phyloP scores from a whole-genome alignment of 2,113 vertebrate species.

The chimpanzee (Pan troglodytes) region NHGRI_mPanTro3-v2.1_pri NC_086015.1:199298501-199299000 shows the following conservation, averaged over 20 bases:
- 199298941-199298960: neutral
- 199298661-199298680: neutral
- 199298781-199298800: neutral
- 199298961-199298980: neutral
- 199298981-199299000: neutral
- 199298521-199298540: neutral
- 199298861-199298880: neutral
- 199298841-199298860: neutral
- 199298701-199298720: neutral
- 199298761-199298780: neutral
- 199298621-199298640: neutral
- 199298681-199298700: neutral
- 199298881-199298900: fast-evolving
- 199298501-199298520: neutral
- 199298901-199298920: neutral
- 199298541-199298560: neutral
- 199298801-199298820: neutral
- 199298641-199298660: neutral
- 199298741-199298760: neutral
- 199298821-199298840: neutral
- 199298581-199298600: neutral
- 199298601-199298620: fast-evolving
- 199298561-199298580: neutral
- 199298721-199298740: neutral
- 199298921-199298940: neutral